Percentiles rank a stretch among this genome's conserved stretches.
These are phyloP conservation scores for Cataglyphis hispanica DNA, from an alignment of 1,140 invertebrate species.

Conservation along the genomic window DNA sequence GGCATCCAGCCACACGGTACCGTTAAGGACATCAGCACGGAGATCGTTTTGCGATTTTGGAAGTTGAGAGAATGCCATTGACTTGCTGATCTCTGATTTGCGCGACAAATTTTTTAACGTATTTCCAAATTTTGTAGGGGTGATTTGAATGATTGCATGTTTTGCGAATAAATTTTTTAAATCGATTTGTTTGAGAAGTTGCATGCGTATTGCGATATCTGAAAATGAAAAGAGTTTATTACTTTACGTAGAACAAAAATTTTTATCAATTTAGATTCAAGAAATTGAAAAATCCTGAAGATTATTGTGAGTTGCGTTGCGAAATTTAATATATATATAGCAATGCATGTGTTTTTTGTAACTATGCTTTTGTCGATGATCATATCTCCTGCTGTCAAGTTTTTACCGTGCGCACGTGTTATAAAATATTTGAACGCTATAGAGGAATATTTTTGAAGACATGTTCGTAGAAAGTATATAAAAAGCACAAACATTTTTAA, in stretches of 20 bases:
- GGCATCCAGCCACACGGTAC: constrained; percentile 93
- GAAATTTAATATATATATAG: not conserved
- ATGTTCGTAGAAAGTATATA: constrained; percentile 25
- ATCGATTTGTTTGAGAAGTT: not conserved
- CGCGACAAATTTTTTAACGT: constrained; percentile 6
- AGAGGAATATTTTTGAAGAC: not conserved
- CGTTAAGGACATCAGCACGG: constrained; percentile 53
- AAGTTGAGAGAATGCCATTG: constrained; percentile 34
- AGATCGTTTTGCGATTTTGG: constrained; percentile 46
- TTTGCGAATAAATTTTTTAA: not conserved
- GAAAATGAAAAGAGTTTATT: not conserved
- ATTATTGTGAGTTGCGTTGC: constrained; percentile 19
- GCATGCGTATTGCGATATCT: not conserved
- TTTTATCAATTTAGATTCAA: not conserved
- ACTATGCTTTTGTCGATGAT: constrained; percentile 4
- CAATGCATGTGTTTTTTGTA: constrained; percentile 19
- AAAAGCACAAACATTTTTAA: not conserved
- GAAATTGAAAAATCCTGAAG: not conserved
- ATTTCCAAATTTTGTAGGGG: not conserved
- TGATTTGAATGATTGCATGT: not conserved
- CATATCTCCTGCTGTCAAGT: constrained; percentile 13
- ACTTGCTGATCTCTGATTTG: constrained; percentile 27
- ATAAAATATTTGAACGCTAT: constrained; percentile 12
- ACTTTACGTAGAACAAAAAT: not conserved
- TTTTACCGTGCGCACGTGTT: not conserved